Base-by-base conservation (phyloP, 92 coral and sea anemone genomes). In the Porites rus region DNA sequence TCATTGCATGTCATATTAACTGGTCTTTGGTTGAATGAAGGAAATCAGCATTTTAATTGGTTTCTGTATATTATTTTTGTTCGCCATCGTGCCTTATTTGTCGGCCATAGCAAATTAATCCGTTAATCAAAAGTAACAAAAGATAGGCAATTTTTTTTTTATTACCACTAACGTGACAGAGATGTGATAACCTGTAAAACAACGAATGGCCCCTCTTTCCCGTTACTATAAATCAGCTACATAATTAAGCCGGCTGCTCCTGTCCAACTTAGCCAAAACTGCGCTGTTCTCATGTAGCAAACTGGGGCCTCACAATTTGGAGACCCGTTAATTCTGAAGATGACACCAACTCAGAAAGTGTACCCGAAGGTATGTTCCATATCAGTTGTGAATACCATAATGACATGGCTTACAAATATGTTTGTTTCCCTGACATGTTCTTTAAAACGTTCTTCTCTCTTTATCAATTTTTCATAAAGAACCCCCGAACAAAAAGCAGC, bases 51-150 rank as follows among this genome's bases (percentile, higher is more conserved):
- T 22, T 22, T 22, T 22, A 22, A 22, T 22, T 22, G 24, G 24
- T 22, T 22, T 22, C 24, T 22, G 24, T 22, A 22, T 22, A 22
- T 22, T 69, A 65, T 53, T 77, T 85, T 25, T 75, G 79, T 69
- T 69, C 74, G 18, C 19, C 74, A 25, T 69, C 38, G 13, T 31
- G 43, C 43, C 1, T 31, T 31, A 31, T 28, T 16, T 53, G 74
- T 69, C n/a, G 51, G 82, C 65, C 58, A 75, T 82, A 46, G 73
- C 87, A 61, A 82, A 82, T 20, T 53, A 76, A 24, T 68, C 71
- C 24, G 80, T n/a, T 7, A 82, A 68, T 14, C 16, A 18, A 62
- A 62, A 62, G 5, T 10, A 56, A 56, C 2, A 8, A 13, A 56
- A 13, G 60, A 10, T 3, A 56, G 2, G 3, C 11, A 62, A 62